Evolutionary conservation across 2,888 invertebrate species (phyloP).

Genomic region (Formica aserva): DNA sequence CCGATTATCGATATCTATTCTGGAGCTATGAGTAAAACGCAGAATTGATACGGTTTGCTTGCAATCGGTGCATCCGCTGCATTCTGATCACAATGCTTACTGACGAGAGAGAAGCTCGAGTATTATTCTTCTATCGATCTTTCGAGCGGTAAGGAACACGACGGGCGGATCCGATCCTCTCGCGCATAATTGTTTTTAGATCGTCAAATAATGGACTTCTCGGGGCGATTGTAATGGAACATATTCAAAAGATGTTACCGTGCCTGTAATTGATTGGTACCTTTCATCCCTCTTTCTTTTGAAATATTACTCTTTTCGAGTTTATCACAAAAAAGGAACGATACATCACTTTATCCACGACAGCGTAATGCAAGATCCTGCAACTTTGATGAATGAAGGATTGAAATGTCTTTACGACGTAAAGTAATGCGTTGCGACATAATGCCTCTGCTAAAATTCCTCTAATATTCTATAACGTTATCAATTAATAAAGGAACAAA

Average conservation of each 20-base stretch:
- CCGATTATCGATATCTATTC: slow-evolving; percentile 71
- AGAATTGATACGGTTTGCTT: slow-evolving; percentile 68
- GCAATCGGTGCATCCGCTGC: slow-evolving; percentile 66
- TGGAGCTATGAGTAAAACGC: slow-evolving; percentile 58
- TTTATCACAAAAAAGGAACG: slow-evolving; percentile 29
- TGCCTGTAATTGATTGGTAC: slow-evolving; percentile 45
- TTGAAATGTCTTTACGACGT: slow-evolving; percentile 29
- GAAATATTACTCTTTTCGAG: slow-evolving; percentile 45
- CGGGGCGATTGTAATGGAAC: not conserved
- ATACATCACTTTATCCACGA: slow-evolving; percentile 52
- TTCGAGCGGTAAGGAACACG: not conserved
- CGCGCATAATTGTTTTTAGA: slow-evolving; percentile 45
- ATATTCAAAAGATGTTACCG: slow-evolving; percentile 33
- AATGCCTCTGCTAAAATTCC: not conserved
- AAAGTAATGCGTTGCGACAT: not conserved
- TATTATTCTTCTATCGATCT: slow-evolving; percentile 39
- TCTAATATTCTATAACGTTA: not conserved
- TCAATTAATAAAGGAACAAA: not conserved
- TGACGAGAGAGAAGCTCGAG: slow-evolving; percentile 4
- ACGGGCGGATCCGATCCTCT: slow-evolving; percentile 19
- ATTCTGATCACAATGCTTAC: slow-evolving; percentile 60
- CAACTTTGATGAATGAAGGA: slow-evolving; percentile 40
- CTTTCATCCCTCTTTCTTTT: not conserved
- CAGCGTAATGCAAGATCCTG: slow-evolving; percentile 43
- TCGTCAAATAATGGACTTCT: slow-evolving; percentile 34